Evolutionary conservation across 2,113 vertebrate genomes (phyloP), one percentile per base, ranked within the genome.

Genomic region (Phalacrocorax pelagicus): DNA sequence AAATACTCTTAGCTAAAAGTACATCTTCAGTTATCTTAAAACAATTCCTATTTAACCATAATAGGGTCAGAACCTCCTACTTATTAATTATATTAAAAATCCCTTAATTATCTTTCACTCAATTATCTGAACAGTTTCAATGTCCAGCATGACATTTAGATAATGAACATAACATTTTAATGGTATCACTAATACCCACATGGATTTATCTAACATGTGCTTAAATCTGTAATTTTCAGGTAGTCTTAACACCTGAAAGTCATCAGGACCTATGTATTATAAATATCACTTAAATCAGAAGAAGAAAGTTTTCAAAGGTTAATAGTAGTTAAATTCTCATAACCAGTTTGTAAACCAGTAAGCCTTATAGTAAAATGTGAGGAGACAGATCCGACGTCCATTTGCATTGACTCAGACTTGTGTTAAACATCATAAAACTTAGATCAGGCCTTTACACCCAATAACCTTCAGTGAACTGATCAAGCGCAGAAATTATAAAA

Each of bases 131-230:
- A 79, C 55, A 87, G 27, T 90, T 90, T 91, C 70, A 57, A 23
- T 69, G 84, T 94, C 94, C 94, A 91, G 44, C 57, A 69, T 89
- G 95, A 86, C 86, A 95, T 96, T 95, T 95, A 93, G 82, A 79
- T 91, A 95, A 96, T 75, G 93, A 96, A 92, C 6, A 52, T 23
- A 84, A 6, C 26, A 79, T 77, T 92, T 91, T 84, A 91, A 52
- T 74, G n/a, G 26, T 73, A 79, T 92, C 70, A 63, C 20, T 87
- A 91, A 92, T 69, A 67, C 18, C 83, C 57, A 71, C 26, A 30
- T 34, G 61, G 55, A 81, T 91, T 92, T 97, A 84, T 71, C 89
- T 75, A 55, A 2, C 42, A 38, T 49, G 8, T 63, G 14, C 26
- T 91, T 86, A 79, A 86, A 88, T 66, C 32, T 62, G 42, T 95